phyloP scores from a whole-genome alignment of 2,888 invertebrate genomes.

The Thysanoteuthis rhombus region DNA sequence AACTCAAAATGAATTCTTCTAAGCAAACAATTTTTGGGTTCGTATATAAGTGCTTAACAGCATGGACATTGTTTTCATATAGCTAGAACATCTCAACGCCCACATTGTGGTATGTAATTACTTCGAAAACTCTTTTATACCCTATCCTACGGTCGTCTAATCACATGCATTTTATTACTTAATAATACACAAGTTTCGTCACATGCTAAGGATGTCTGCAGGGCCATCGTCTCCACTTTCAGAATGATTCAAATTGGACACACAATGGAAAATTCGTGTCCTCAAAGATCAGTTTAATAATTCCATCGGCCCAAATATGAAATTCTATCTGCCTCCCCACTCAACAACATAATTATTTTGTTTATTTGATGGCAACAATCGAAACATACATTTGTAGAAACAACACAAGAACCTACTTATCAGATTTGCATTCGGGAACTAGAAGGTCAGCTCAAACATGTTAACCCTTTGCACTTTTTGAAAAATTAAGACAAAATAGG shows the following conservation, averaged over 20 bases:
- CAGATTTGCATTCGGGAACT: neutral
- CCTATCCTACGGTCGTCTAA: neutral
- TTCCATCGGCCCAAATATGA: neutral
- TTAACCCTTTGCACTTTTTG: no score
- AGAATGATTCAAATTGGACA: neutral
- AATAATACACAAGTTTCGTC: neutral
- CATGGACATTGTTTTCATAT: neutral
- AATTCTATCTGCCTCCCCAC: neutral
- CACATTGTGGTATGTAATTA: neutral
- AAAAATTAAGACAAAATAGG: no score
- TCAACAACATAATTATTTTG: neutral
- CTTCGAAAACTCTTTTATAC: neutral
- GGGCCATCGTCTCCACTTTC: constrained; percentile 12
- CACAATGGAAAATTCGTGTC: neutral
- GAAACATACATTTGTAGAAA: neutral
- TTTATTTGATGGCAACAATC: neutral
- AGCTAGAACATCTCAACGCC: neutral
- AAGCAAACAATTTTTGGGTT: neutral
- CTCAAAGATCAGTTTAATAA: neutral
- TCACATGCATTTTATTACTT: neutral
- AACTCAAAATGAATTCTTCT: no score
- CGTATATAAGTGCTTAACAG: neutral
- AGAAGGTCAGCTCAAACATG: neutral
- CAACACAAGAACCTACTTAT: neutral
- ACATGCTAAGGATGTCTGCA: neutral